Conservation (phyloP, 2,797 vertebrate genomes). For the Dallia pectoralis region DNA sequence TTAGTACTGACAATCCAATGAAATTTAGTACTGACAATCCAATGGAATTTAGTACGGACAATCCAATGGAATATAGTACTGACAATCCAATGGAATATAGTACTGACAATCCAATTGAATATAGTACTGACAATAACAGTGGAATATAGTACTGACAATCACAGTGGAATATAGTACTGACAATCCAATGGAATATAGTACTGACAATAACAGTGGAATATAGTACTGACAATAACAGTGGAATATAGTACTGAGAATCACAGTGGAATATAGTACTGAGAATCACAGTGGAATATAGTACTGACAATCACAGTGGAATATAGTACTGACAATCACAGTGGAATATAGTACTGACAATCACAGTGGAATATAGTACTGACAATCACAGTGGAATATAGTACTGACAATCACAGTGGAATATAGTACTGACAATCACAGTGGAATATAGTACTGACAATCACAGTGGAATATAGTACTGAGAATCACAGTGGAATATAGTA, state of each 20-base stretch:
- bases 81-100: too few relatives aligned
- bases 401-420: neutral
- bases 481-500: conserved; percentile 26
- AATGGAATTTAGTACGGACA: too few relatives aligned
- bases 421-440: neutral
- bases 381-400: conserved; percentile 3
- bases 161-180: too few relatives aligned
- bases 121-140: conserved; percentile 1
- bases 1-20: conserved; percentile 10
- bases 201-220: neutral
- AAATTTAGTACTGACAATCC: conserved; percentile 18
- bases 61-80: conserved; percentile 22
- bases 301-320: neutral
- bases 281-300: conserved; percentile 26
- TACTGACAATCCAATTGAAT: too few relatives aligned
- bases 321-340: neutral
- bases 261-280: too few relatives aligned
- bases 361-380: conserved; percentile 2
- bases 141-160: conserved; percentile 8
- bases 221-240: conserved; percentile 1
- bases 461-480: too few relatives aligned
- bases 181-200: conserved; percentile 26
- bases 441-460: conserved; percentile 8
- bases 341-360: conserved; percentile 8
- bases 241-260: conserved; percentile 7